Base-by-base conservation (phyloP, 1,140 invertebrate species). In the Philopotamus ludificatus region DNA sequence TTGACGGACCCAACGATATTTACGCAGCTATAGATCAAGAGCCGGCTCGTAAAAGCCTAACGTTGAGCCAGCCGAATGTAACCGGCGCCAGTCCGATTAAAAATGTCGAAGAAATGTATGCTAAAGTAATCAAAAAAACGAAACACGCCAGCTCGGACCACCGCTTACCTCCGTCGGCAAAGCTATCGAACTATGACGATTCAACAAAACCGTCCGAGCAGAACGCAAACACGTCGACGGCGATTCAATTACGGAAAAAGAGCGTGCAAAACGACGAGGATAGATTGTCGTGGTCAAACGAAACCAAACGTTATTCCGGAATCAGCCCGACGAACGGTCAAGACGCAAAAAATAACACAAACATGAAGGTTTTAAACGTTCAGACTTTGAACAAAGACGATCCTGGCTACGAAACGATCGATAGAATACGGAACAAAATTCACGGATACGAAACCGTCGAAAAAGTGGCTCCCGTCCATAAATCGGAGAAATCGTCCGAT, bases 41-140 rank as follows among this genome's bases (percentile, higher is more conserved):
- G 84, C n/a, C 85, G 85, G 8, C 68, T 2, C 44, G 25, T 2
- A 70, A 70, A 49, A 60, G 21, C 41, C 8, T 42, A 8, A 41
- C 44, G 20, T 23, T 15, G 8, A 59, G 16, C 28, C 61, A 89
- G 53, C 85, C 85, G 7, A 84, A 86, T n/a, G 83, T 83, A 4
- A 85, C 86, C 0, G 77, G 80, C 58, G n/a, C n/a, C n/a, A 83
- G 82, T 72, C 81, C 82, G 1, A 83, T 83, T 1, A 84, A 86
- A 63, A 88, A 88, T 71, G 71, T 91, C 0, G 92, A 94, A 72
- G 91, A 92, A 70, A 91, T 93, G 87, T 93, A 93, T 73, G 91
- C 91, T 0, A 94, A 93, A 80, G 91, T 93, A 0, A 84, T 87
- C 71, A 89, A 90, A 71, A 87, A 86, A 73, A 81, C 83, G 21